Conservation (phyloP, 23 tunicate species). For the Trididemnum clinides region DNA sequence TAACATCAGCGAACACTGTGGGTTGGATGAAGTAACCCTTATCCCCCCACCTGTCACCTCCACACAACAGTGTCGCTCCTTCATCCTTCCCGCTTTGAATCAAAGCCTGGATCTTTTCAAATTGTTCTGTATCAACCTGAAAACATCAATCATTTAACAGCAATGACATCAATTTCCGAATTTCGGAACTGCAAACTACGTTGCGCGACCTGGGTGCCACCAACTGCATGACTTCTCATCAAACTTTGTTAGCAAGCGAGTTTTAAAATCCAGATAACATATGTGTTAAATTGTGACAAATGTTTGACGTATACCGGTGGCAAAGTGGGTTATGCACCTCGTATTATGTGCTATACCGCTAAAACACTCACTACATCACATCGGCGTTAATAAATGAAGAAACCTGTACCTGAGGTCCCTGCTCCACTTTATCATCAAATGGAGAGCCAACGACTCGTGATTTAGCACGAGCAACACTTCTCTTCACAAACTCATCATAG, state of each 20-base stretch:
- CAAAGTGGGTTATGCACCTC: too few species aligned
- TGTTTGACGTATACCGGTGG: too few species aligned
- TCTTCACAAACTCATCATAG: constrained; percentile 94
- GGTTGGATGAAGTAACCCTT: constrained; percentile 97
- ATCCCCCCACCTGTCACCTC: constrained; percentile 80
- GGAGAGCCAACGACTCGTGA: constrained; percentile 89
- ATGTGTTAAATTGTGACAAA: too few species aligned
- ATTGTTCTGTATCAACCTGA: constrained; percentile 87
- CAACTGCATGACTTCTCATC: too few species aligned
- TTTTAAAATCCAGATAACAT: too few species aligned
- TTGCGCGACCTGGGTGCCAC: too few species aligned
- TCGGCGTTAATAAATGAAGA: background rate
- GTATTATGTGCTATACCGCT: too few species aligned
- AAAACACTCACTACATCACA: too few species aligned
- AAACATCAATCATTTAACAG: too few species aligned
- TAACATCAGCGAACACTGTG: constrained; percentile 93
- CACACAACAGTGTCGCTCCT: constrained; percentile 96
- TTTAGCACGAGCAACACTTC: constrained; percentile 87
- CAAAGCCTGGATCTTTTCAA: constrained; percentile 75
- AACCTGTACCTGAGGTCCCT: constrained; percentile 97
- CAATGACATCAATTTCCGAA: background rate
- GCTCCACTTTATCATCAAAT: constrained; percentile 71
- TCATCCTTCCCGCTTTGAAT: constrained; percentile 88
- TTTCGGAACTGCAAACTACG: background rate
- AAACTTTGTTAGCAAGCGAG: too few species aligned